phyloP scores from a whole-genome alignment of 2,113 vertebrate species.

The Dendrocopos noguchii region DNA sequence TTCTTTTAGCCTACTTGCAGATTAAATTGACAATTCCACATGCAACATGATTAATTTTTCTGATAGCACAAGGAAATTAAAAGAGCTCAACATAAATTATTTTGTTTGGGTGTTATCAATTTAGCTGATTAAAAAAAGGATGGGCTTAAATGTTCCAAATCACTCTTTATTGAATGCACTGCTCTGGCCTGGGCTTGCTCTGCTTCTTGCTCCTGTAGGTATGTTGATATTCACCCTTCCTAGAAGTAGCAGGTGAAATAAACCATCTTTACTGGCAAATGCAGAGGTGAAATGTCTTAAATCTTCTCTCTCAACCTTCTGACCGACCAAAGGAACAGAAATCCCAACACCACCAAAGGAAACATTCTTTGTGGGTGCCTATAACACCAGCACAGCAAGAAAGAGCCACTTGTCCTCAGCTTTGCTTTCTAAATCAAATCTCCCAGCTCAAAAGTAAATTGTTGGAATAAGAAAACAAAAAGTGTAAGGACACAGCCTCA shows the following conservation, averaged over 20 bases:
- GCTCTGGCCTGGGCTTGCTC: background rate
- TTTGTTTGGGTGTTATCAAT: background rate
- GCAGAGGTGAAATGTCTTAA: background rate
- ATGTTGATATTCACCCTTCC: background rate
- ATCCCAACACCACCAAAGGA: background rate
- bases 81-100: background rate
- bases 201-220: background rate
- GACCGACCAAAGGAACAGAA: background rate
- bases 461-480: background rate
- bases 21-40: background rate
- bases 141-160: background rate
- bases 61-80: background rate
- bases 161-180: background rate
- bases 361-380: background rate
- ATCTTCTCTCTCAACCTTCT: background rate
- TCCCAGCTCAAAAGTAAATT: background rate
- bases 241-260: background rate
- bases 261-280: background rate
- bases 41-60: background rate
- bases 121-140: background rate
- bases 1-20: background rate
- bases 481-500: background rate
- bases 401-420: background rate
- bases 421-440: background rate
- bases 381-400: background rate